phyloP scores from a whole-genome alignment of 1,140 invertebrate genomes.

The Aporrectodea caliginosa region DNA sequence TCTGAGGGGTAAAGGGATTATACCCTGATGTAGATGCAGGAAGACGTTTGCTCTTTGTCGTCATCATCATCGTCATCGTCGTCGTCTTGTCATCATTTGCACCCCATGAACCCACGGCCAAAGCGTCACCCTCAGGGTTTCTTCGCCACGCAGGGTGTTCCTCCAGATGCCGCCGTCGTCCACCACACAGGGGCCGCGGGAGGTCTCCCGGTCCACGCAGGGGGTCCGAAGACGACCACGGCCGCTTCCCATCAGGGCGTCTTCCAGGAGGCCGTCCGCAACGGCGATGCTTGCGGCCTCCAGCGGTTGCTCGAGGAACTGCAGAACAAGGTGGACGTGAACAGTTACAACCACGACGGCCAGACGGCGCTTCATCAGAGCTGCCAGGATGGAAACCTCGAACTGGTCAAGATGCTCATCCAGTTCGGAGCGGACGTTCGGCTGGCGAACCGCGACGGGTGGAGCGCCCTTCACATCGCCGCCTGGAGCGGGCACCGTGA shows the following conservation, averaged over 20 bases:
- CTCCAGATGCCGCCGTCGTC: too few species aligned
- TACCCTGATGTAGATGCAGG: too few species aligned
- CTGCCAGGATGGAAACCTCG: slow-evolving; percentile 58
- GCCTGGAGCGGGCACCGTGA: slow-evolving; percentile 58
- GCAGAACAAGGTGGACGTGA: slow-evolving; percentile 55
- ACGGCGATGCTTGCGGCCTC: slow-evolving; percentile 52
- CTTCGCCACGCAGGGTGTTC: too few species aligned
- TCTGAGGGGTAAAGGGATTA: too few species aligned
- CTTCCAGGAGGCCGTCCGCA: slow-evolving; percentile 52
- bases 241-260: slow-evolving; percentile 41
- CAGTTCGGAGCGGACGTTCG: slow-evolving; percentile 58
- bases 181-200: too few species aligned
- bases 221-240: slow-evolving; percentile 6
- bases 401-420: slow-evolving; percentile 59
- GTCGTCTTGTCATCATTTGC: too few species aligned
- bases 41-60: too few species aligned
- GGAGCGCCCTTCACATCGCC: slow-evolving; percentile 60
- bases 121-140: too few species aligned
- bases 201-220: too few species aligned
- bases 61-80: too few species aligned
- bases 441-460: slow-evolving; percentile 58
- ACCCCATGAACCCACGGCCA: too few species aligned
- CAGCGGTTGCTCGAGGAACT: slow-evolving; percentile 51
- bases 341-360: slow-evolving; percentile 57
- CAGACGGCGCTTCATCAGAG: slow-evolving; percentile 59